Percentiles rank a stretch among this genome's conserved stretches.
Evolutionary conservation across 2,888 invertebrate species (phyloP).

Genomic region (Calephelis perditalis): DNA sequence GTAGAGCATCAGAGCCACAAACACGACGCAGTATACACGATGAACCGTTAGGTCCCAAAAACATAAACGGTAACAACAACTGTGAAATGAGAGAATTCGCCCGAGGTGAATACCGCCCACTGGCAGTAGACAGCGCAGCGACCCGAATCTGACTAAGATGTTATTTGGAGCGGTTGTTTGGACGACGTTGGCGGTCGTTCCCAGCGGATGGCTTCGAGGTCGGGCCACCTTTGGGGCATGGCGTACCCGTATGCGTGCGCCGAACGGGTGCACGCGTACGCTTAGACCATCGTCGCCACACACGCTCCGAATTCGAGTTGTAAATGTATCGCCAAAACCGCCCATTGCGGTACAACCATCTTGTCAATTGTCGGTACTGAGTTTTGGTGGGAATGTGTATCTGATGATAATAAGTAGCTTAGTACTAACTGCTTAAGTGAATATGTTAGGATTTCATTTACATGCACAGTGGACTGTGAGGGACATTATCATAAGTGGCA

Average conservation of each 20-base stretch:
- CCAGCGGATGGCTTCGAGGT: slow-evolving; percentile 62
- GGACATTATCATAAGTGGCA: slow-evolving; percentile 40
- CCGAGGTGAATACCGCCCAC: slow-evolving; percentile 69
- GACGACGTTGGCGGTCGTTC: slow-evolving; percentile 76
- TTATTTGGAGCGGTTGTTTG: slow-evolving; percentile 85
- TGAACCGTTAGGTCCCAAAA: slow-evolving; percentile 77
- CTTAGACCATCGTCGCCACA: slow-evolving; percentile 67
- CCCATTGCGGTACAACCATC: slow-evolving; percentile 28
- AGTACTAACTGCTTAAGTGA: slow-evolving; percentile 40
- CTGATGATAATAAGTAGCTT: slow-evolving; percentile 41
- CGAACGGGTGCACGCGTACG: slow-evolving; percentile 55
- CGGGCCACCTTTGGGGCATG: slow-evolving; percentile 51
- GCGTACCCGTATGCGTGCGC: slow-evolving; percentile 37
- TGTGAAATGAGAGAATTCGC: slow-evolving; percentile 88
- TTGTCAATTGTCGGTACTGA: slow-evolving; percentile 50
- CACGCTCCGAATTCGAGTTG: slow-evolving; percentile 73
- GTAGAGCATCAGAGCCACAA: slow-evolving; percentile 67
- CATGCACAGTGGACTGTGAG: slow-evolving; percentile 39
- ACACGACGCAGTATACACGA: slow-evolving; percentile 62
- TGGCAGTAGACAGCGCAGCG: slow-evolving; percentile 72
- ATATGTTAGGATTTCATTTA: slow-evolving; percentile 27
- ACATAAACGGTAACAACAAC: slow-evolving; percentile 85
- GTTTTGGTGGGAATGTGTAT: slow-evolving; percentile 42
- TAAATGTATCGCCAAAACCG: slow-evolving; percentile 36
- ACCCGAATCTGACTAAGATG: slow-evolving; percentile 86